A percentile compares a stretch with the other conserved stretches of the same genome.
Conservation (phyloP, 2,888 invertebrate genomes). For the Ornithoptera alexandrae region DNA sequence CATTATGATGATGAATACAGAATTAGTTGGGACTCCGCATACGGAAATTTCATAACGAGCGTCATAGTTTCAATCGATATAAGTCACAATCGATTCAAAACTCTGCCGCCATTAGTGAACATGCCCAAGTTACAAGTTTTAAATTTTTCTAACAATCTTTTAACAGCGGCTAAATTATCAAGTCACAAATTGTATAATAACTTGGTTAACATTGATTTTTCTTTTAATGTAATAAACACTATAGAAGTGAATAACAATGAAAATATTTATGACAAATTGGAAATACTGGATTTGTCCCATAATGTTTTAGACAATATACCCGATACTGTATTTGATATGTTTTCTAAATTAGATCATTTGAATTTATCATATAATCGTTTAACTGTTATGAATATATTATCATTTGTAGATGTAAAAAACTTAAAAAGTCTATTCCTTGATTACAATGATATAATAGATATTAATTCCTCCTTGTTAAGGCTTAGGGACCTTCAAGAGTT, state of each 20-base stretch:
- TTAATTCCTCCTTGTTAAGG: conserved; percentile 48
- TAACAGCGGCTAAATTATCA: conserved; percentile 45
- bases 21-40: background rate
- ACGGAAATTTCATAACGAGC: background rate
- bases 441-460: conserved; percentile 49
- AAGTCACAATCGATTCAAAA: conserved; percentile 39
- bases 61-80: conserved; percentile 43
- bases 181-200: conserved; percentile 38
- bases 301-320: conserved; percentile 48
- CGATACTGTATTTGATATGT: conserved; percentile 36
- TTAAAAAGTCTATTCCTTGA: conserved; percentile 53
- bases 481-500: conserved; percentile 42
- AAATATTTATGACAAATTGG: conserved; percentile 38
- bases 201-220: conserved; percentile 50
- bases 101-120: conserved; percentile 36
- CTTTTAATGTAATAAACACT: conserved; percentile 49
- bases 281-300: conserved; percentile 50
- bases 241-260: conserved; percentile 36
- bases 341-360: conserved; percentile 11
- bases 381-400: conserved; percentile 1
- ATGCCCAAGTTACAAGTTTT: conserved; percentile 46
- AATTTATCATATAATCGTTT: conserved; percentile 19
- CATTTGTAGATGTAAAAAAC: conserved; percentile 45
- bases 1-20: background rate
- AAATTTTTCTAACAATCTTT: conserved; percentile 47